phyloP scores from a whole-genome alignment of 2,797 vertebrate genomes.

The Lithobates sylvaticus region DNA sequence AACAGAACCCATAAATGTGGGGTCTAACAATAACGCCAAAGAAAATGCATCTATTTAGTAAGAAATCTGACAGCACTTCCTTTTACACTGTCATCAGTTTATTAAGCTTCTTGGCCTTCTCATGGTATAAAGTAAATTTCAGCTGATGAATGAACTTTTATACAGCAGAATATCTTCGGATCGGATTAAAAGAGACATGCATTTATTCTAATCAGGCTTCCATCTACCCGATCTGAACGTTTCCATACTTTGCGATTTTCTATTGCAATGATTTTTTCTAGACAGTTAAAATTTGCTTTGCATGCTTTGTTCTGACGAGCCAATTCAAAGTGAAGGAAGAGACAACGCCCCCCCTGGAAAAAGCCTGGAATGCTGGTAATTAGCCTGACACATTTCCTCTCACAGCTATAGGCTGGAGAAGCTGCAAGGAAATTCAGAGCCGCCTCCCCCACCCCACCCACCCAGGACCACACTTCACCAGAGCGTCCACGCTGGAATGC shows the following conservation, averaged over 20 bases:
- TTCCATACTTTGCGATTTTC: neutral
- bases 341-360: slow-evolving; percentile 56
- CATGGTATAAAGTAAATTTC: too few relatives aligned
- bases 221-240: too few relatives aligned
- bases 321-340: slow-evolving; percentile 55
- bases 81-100: too few relatives aligned
- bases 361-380: slow-evolving; percentile 59
- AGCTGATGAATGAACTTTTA: too few relatives aligned
- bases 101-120: too few relatives aligned
- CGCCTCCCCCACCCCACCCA: slow-evolving; percentile 7
- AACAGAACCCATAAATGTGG: too few relatives aligned
- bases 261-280: slow-evolving; percentile 21
- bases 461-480: slow-evolving; percentile 35
- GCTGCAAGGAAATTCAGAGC: slow-evolving; percentile 36
- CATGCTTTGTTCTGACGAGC: slow-evolving; percentile 46
- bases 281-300: slow-evolving; percentile 22
- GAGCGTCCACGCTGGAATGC: slow-evolving; percentile 28
- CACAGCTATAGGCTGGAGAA: slow-evolving; percentile 21
- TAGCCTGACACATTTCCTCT: slow-evolving; percentile 60
- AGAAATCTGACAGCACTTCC: too few relatives aligned
- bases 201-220: too few relatives aligned
- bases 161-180: too few relatives aligned
- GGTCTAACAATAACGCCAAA: too few relatives aligned
- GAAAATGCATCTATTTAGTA: too few relatives aligned
- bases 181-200: too few relatives aligned